Evolutionary conservation across 2,797 vertebrate species (phyloP).

Genomic region (Esox masquinongy): DNA sequence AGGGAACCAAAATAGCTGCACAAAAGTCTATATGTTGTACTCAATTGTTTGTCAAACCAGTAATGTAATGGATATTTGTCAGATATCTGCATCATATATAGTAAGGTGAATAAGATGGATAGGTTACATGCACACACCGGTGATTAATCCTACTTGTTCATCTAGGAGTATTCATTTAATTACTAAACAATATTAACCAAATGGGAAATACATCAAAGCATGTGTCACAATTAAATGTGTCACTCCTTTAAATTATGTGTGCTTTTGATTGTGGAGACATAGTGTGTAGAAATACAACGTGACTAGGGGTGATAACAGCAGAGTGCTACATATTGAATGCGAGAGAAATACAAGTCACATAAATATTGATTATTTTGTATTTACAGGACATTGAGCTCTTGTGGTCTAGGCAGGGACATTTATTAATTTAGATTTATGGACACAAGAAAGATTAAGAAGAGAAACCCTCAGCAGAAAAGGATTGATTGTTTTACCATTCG

Average conservation of each 20-base stretch:
- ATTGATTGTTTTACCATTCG: slow-evolving; percentile 12
- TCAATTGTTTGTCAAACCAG: too few species aligned
- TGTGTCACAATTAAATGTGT: neutral
- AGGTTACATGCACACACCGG: too few species aligned
- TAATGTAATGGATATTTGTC: too few species aligned
- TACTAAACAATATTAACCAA: neutral
- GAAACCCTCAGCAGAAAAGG: slow-evolving; percentile 11
- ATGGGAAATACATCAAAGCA: neutral
- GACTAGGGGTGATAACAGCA: slow-evolving; percentile 19
- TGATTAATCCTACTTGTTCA: too few species aligned
- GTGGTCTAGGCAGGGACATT: slow-evolving; percentile 25
- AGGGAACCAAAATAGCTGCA: too few species aligned
- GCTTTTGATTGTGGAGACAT: slow-evolving; percentile 12
- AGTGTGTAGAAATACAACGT: slow-evolving; percentile 9
- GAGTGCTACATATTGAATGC: slow-evolving; percentile 18
- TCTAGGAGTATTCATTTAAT: too few species aligned
- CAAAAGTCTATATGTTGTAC: too few species aligned
- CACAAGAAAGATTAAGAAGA: slow-evolving; percentile 22
- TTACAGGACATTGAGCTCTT: slow-evolving; percentile 29
- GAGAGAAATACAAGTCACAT: slow-evolving; percentile 38
- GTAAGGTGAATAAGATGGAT: too few species aligned
- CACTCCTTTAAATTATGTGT: slow-evolving; percentile 8
- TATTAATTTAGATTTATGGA: slow-evolving; percentile 39
- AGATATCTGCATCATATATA: too few species aligned
- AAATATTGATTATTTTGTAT: slow-evolving; percentile 45